Evolutionary conservation across 35 echinoderm and acorn worm genomes (phyloP), one percentile per base, ranked within the genome.

Genomic region (Anneissia japonica): DNA sequence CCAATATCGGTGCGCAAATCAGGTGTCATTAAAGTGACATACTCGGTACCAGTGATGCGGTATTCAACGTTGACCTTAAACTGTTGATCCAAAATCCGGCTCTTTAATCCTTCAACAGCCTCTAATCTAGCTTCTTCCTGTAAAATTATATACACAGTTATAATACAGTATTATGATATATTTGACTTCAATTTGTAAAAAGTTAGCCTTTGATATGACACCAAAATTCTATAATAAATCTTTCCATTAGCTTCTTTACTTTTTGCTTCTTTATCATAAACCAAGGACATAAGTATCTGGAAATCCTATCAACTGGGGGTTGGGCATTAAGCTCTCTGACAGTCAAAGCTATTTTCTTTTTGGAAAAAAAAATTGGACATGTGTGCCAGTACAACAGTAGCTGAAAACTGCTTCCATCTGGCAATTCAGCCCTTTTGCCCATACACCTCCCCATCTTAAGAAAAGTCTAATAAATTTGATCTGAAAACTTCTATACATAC

Each of bases 61-160:
- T 99, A 99, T 77, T 99, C 96, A 0, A 87, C 82, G 64, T 99
- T 99, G 19, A 83, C 40, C 74, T 94, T 73, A 84, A 94, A 94
- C 37, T 86, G 86, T 73, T 94, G 89, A 80, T 99, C 89, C 26
- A 99, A 51, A 32, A 91, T 84, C 38, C 85, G 81, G 2, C 35
- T 75, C 28, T 79, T 86, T 74, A 99, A 73, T 1, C 72, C 90
- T n/a, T 90, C 82, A 0, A 94, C 34, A 0, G 96, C 96, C 31
- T 99, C 96, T 34, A 82, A 74, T n/a, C 51, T 73, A 33, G 75
- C 88, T 32, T 99, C 96, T 34, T 93, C 91, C 96, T 99, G 64
- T 0, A 83, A 82, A 46, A 36, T 39, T 1, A 79, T 31, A n/a
- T n/a, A n/a, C n/a, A n/a, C n/a, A n/a, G n/a, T n/a, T n/a, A n/a